Evolutionary conservation across 2,888 invertebrate genomes (phyloP).

Genomic region (Drosophila histrio): DNA sequence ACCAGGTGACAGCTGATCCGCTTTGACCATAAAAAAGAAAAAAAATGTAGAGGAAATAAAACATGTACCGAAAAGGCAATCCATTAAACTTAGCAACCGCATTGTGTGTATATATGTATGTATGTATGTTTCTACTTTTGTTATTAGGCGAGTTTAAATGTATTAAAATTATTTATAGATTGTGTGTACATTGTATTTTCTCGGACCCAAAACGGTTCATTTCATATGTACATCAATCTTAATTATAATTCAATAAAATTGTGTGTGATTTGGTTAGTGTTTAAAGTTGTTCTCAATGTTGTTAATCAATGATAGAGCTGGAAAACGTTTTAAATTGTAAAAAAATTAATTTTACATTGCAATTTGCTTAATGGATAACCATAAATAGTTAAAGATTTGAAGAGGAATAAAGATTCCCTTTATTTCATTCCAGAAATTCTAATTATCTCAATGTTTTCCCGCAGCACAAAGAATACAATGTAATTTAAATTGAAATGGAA

Average conservation of each 20-base stretch:
- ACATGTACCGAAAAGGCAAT: constrained; percentile 50
- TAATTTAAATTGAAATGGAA: no score
- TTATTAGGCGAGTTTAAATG: constrained; percentile 28
- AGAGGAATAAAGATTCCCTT: no score
- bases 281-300: not conserved
- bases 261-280: not conserved
- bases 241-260: constrained; percentile 7
- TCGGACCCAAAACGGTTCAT: not conserved
- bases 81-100: constrained; percentile 60
- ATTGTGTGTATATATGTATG: not conserved
- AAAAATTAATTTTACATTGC: not conserved
- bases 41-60: not conserved
- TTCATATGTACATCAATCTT: constrained; percentile 4
- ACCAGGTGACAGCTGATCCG: constrained; percentile 63
- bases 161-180: constrained; percentile 52
- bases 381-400: no score
- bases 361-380: no score
- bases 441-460: no score
- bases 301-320: constrained; percentile 5
- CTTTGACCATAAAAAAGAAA: constrained; percentile 35
- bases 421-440: no score
- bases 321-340: not conserved
- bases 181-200: constrained; percentile 23
- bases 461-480: no score
- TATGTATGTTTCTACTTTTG: constrained; percentile 22